These are phyloP conservation scores for Amiota mariae DNA, from an alignment of 2,888 invertebrate genomes.

Conservation along the genomic window DNA sequence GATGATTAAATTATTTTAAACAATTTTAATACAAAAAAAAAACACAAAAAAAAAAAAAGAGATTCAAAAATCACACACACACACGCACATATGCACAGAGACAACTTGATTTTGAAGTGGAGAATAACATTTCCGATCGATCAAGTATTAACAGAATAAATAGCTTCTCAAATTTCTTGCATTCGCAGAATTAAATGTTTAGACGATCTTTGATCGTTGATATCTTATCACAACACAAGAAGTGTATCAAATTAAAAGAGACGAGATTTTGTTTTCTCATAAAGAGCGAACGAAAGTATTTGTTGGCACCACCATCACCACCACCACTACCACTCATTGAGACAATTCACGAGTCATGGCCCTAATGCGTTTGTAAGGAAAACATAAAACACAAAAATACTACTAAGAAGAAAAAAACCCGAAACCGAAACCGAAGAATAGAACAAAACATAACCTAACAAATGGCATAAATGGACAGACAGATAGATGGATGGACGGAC, in stretches of 20 bases:
- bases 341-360: not conserved
- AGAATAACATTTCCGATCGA: not conserved
- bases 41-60: not conserved
- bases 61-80: not conserved
- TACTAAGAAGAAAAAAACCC: too few species aligned
- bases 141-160: not conserved
- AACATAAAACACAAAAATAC: not conserved
- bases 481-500: conserved; percentile 27
- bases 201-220: not conserved
- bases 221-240: not conserved
- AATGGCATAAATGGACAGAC: conserved; percentile 44
- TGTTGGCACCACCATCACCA: not conserved
- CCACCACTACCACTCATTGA: too few species aligned
- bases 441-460: conserved; percentile 69
- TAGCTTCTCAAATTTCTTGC: not conserved
- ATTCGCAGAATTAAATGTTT: too few species aligned
- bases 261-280: too few species aligned
- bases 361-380: conserved; percentile 3
- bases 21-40: not conserved
- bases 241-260: too few species aligned
- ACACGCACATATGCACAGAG: not conserved
- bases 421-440: not conserved
- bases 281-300: not conserved
- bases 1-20: conserved; percentile 37
- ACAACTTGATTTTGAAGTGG: not conserved